A percentile compares a stretch with the other conserved stretches of the same genome.
Conservation (phyloP, 2,888 invertebrate species). For the Eristalis tenax region DNA sequence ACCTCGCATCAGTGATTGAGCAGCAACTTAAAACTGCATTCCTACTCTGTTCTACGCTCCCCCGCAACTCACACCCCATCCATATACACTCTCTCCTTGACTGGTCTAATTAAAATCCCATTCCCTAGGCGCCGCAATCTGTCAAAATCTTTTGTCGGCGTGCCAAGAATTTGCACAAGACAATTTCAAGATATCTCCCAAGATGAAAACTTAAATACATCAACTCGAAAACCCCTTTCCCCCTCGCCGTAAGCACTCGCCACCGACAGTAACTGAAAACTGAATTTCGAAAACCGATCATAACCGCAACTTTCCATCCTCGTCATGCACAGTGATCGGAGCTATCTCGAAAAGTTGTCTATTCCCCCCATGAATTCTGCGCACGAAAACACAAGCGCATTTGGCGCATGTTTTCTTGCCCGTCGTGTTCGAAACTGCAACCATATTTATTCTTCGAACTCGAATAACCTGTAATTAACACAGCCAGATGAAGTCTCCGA, state of each 20-base stretch:
- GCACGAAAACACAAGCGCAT: not conserved
- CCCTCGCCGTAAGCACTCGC: no score
- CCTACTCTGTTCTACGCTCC: no score
- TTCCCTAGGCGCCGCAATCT: constrained; percentile 25
- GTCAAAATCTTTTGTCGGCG: not conserved
- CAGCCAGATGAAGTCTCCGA: not conserved
- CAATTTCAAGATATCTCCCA: not conserved
- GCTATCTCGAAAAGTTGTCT: constrained; percentile 17
- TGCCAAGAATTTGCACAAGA: constrained; percentile 16
- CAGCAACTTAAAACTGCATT: no score
- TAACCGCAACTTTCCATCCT: constrained; percentile 3
- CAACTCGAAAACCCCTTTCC: not conserved
- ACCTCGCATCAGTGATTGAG: no score
- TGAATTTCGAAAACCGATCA: not conserved
- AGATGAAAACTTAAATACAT: constrained; percentile 13
- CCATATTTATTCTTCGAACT: constrained; percentile 1
- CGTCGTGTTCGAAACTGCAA: not conserved
- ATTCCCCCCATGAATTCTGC: not conserved
- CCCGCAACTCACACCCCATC: not conserved
- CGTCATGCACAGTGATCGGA: not conserved
- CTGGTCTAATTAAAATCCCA: constrained; percentile 16
- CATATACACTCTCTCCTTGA: not conserved
- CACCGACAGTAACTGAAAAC: not conserved
- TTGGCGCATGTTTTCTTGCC: constrained; percentile 42
- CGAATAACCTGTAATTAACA: not conserved